Evolutionary conservation across 2,113 vertebrate species (phyloP).

Genomic region (Myxocyprinus asiaticus): DNA sequence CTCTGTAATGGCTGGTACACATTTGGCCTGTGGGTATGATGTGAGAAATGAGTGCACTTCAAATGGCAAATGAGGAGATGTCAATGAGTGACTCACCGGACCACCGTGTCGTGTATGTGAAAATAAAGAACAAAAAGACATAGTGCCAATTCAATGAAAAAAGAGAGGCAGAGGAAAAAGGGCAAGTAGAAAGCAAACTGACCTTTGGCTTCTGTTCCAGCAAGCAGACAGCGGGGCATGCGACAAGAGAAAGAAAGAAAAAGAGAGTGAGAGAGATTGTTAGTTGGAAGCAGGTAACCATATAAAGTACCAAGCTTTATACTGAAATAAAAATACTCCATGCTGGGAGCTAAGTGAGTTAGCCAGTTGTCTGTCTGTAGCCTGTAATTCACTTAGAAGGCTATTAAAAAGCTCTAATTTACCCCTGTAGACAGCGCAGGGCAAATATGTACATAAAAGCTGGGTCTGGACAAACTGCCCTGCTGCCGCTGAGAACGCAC

Average conservation of each 20-base stretch:
- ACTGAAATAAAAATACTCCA: conserved; percentile 54
- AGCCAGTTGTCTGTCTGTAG: conserved; percentile 49
- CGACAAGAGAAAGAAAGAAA: conserved; percentile 41
- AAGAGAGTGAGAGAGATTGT: conserved; percentile 14
- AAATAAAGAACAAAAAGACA: neutral
- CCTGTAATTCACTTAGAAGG: conserved; percentile 55
- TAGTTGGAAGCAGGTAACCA: conserved; percentile 45
- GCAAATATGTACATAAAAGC: neutral
- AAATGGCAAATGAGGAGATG: conserved; percentile 41
- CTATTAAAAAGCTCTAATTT: conserved; percentile 67
- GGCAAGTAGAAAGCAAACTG: conserved; percentile 50
- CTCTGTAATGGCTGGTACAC: conserved; percentile 40
- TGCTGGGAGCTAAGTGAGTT: conserved; percentile 50
- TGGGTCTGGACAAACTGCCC: neutral
- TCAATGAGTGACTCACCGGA: conserved; percentile 40
- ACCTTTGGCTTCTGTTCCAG: conserved; percentile 73
- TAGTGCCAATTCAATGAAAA: conserved; percentile 1
- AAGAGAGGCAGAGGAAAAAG: neutral
- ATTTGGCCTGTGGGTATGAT: conserved; percentile 35
- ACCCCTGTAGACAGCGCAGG: conserved; percentile 45
- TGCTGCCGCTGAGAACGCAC: neutral
- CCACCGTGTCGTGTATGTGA: neutral
- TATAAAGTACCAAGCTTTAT: conserved; percentile 52
- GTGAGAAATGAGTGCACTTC: conserved; percentile 37
- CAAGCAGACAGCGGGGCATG: conserved; percentile 50